phyloP scores from a whole-genome alignment of 2,113 vertebrate species.

The Bujurquina vittata region DNA sequence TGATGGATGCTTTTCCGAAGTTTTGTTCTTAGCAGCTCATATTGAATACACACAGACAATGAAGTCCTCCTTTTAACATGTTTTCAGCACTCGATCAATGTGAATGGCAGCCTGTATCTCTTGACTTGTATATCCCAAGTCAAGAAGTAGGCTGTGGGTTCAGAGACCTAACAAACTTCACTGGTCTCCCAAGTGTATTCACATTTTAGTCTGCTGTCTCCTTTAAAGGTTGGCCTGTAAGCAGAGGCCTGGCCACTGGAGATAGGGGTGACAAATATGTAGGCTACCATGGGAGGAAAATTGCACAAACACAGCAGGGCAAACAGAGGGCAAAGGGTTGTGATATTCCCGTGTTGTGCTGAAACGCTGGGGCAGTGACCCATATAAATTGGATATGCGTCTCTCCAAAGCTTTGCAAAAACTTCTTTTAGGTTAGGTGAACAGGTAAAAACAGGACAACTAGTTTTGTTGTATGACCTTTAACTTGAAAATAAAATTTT shows the following conservation, averaged over 20 bases:
- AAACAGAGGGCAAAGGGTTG: slow-evolving; percentile 44
- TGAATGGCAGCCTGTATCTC: neutral
- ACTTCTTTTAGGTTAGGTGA: slow-evolving; percentile 13
- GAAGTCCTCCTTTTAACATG: neutral
- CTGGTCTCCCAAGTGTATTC: slow-evolving; percentile 33
- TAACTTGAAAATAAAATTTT: neutral
- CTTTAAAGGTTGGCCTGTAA: slow-evolving; percentile 39
- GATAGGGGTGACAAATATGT: slow-evolving; percentile 60
- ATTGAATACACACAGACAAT: neutral
- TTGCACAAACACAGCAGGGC: slow-evolving; percentile 58
- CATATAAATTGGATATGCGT: slow-evolving; percentile 35
- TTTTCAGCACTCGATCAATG: neutral
- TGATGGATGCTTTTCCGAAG: neutral
- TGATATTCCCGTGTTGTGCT: slow-evolving; percentile 8
- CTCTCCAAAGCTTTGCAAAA: slow-evolving; percentile 12
- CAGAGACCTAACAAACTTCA: slow-evolving; percentile 5
- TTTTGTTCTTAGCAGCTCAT: neutral
- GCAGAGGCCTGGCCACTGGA: slow-evolving; percentile 39
- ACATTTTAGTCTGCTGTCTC: slow-evolving; percentile 32
- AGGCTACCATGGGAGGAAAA: slow-evolving; percentile 22
- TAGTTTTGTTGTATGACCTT: neutral
- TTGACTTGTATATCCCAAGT: neutral
- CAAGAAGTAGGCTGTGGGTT: neutral
- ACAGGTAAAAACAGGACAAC: neutral
- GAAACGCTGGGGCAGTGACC: slow-evolving; percentile 42